Percentiles rank a stretch among this genome's conserved stretches.
Conservation (phyloP, 2,888 invertebrate species). For the Rhopalosiphum nymphaeae region DNA sequence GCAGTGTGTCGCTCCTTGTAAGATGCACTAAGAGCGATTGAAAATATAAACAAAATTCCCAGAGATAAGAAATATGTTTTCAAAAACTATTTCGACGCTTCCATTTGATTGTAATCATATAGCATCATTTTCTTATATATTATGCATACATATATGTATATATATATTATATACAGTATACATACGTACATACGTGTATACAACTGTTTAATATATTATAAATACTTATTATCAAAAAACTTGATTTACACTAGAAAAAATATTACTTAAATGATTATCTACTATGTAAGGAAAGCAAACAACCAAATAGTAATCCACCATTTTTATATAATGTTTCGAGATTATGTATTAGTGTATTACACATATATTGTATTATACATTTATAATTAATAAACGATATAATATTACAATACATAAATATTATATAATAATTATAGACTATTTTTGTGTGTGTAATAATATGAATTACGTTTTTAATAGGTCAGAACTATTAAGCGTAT, state of each 20-base stretch:
- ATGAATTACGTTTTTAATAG: no score
- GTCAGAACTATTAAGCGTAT: no score
- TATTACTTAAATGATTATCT: not conserved
- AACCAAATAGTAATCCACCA: not conserved
- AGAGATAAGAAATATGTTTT: not conserved
- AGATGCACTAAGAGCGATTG: not conserved
- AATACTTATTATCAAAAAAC: not conserved
- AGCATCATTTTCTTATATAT: not conserved
- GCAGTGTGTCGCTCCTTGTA: not conserved
- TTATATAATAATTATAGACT: no score
- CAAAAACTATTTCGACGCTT: not conserved
- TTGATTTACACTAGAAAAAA: not conserved
- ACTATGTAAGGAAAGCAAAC: not conserved
- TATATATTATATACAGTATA: no score
- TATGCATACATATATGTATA: not conserved
- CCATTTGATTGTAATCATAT: not conserved
- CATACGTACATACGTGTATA: not conserved
- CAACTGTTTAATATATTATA: not conserved
- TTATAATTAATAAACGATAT: no score
- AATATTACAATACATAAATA: no score
- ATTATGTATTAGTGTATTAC: no score
- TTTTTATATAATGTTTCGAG: no score
- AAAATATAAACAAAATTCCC: not conserved
- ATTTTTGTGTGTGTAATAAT: no score
- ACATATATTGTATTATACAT: no score